Base-by-base conservation (phyloP, 2,888 invertebrate genomes). In the Sycophila texana region DNA sequence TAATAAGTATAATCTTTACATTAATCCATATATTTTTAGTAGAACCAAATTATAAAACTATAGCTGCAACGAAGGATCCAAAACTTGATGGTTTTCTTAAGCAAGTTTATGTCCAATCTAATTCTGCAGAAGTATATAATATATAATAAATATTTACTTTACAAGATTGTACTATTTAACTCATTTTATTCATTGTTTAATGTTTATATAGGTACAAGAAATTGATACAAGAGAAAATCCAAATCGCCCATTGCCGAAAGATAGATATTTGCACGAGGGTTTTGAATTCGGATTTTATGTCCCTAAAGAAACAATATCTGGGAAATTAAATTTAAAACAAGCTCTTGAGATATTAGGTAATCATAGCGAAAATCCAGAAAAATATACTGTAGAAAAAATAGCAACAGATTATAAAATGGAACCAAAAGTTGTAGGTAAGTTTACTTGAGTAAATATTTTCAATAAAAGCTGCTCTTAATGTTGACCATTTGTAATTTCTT, bases 31-130 rank as follows among this genome's bases (percentile, higher is more conserved):
- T 74, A 39, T 49, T 70, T 81, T 71, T 85, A 93, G 92, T 92
- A 65, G 92, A 94, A 83, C 95, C 95, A 0, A 89, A 93, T 74
- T 91, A 94, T 74, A 91, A 94, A 74, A 92, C 93, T 68, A 93
- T 93, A 84, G 91, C 94, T n/a, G 90, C 92, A 78, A 92, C 89
- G 84, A 96, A 95, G 89, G 92, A 96, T 89, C 71, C 86, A 10
- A 87, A 85, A n/a, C 91, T 96, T 14, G 93, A 95, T 86, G 89
- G 91, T 53, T 91, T 94, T 87, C 91, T 96, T 80, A 95, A 93
- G 90, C 91, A 93, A 88, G 94, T 96, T 91, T 96, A 93, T 92
- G 95, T 96, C 88, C 93, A 92, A 74, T 95, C 95, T 0, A 86
- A 91, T 74, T 94, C 94, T 75, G 90, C 90, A 76, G 70, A 85